phyloP scores from a whole-genome alignment of 2,113 vertebrate genomes.

The Macroglossus sobrinus region DNA sequence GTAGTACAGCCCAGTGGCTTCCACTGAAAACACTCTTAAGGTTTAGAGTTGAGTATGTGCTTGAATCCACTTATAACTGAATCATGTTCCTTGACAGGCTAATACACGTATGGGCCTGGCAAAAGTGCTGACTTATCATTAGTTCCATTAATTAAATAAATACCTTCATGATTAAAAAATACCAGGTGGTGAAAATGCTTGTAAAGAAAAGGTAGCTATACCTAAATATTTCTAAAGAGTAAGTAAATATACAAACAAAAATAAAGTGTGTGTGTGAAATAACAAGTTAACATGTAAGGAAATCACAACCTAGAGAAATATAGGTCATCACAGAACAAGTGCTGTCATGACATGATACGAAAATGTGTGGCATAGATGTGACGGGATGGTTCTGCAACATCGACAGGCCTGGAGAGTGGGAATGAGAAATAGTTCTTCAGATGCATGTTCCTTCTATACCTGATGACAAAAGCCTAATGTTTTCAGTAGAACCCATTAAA shows the following conservation, averaged over 20 bases:
- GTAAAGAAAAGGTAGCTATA: background rate
- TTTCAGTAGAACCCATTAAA: constrained; percentile 71
- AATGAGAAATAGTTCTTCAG: constrained; percentile 50
- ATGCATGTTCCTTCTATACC: constrained; percentile 52
- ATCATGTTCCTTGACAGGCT: background rate
- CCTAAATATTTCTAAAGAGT: background rate
- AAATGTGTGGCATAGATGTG: background rate
- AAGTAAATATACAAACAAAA: background rate
- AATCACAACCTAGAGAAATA: constrained; percentile 32
- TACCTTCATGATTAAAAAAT: background rate
- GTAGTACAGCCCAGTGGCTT: background rate
- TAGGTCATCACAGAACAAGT: background rate
- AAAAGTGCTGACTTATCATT: background rate
- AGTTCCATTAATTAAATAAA: background rate
- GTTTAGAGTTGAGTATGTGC: background rate
- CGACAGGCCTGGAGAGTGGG: background rate
- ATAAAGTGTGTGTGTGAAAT: no score
- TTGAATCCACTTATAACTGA: constrained; percentile 29
- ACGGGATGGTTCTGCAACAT: background rate
- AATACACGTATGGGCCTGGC: background rate
- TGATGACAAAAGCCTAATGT: constrained; percentile 63
- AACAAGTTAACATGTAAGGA: constrained; percentile 41
- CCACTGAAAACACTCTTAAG: background rate
- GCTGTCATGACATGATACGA: constrained; percentile 13
- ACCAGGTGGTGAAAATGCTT: background rate